These are phyloP conservation scores for Aphyosemion australe DNA, from an alignment of 2,113 vertebrate genomes.

Conservation along the genomic window DNA sequence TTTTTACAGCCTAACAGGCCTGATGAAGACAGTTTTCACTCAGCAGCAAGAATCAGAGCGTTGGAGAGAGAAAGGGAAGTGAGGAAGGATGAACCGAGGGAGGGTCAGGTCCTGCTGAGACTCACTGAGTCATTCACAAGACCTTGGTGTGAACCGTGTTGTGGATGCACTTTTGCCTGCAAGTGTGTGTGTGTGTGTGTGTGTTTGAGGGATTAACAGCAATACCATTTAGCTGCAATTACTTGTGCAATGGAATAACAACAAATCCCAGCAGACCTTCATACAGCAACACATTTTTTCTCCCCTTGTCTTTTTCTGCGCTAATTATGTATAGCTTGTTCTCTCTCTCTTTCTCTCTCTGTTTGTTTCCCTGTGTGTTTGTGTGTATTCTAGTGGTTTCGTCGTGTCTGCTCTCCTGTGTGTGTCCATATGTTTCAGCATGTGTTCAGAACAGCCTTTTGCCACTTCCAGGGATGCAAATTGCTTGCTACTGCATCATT, in stretches of 20 bases:
- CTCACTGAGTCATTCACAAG: constrained; percentile 45
- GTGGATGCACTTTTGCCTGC: constrained; percentile 18
- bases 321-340: constrained; percentile 62
- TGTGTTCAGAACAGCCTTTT: constrained; percentile 15
- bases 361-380: no score
- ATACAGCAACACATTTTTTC: constrained; percentile 38
- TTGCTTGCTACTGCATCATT: constrained; percentile 10
- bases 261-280: constrained; percentile 65
- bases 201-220: constrained; percentile 61
- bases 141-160: constrained; percentile 5
- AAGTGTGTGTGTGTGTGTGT: constrained; percentile 43
- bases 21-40: constrained; percentile 17
- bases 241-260: constrained; percentile 64
- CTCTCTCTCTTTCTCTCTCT: constrained; percentile 3
- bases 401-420: background rate
- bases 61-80: constrained; percentile 16
- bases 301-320: constrained; percentile 20
- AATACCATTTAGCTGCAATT: constrained; percentile 69
- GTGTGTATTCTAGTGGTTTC: constrained; percentile 8
- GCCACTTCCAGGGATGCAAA: constrained; percentile 28
- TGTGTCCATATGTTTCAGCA: constrained; percentile 19
- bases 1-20: constrained; percentile 7
- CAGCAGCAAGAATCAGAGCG: constrained; percentile 24
- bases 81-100: constrained; percentile 16
- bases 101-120: constrained; percentile 46